phyloP scores from a whole-genome alignment of 1,140 invertebrate species.

The Limonius californicus region DNA sequence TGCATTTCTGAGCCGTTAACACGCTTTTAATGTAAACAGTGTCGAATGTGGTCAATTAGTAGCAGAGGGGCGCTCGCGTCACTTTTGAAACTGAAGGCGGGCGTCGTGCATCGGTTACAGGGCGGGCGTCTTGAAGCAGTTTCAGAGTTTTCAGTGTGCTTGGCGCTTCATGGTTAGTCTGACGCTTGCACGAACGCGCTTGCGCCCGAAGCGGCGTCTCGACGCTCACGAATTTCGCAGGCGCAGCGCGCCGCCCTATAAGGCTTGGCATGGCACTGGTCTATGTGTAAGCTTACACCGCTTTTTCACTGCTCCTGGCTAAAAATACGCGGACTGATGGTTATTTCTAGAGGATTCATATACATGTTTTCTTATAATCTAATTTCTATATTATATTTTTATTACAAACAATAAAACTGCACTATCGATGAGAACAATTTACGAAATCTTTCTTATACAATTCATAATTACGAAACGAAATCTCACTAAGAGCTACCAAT shows the following conservation, averaged over 20 bases:
- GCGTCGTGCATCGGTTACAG: not conserved
- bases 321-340: conserved; percentile 45
- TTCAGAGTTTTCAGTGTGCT: not conserved
- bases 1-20: conserved; percentile 30
- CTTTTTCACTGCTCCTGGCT: conserved; percentile 45
- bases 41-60: conserved; percentile 24
- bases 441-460: too few relatives aligned
- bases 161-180: not conserved
- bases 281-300: conserved; percentile 48
- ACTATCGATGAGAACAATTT: too few relatives aligned
- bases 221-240: conserved; percentile 12
- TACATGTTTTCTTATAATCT: conserved; percentile 27
- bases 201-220: conserved; percentile 10
- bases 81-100: not conserved
- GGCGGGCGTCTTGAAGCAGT: conserved; percentile 1
- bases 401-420: too few relatives aligned
- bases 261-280: conserved; percentile 45
- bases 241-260: conserved; percentile 44
- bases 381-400: not conserved
- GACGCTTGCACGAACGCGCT: conserved; percentile 8
- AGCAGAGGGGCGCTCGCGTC: conserved; percentile 14
- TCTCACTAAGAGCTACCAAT: too few relatives aligned
- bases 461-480: too few relatives aligned
- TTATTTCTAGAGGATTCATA: conserved; percentile 47
- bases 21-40: conserved; percentile 30